Evolutionary conservation across 2,113 vertebrate species (phyloP).

Genomic region (Panurus biarmicus): DNA sequence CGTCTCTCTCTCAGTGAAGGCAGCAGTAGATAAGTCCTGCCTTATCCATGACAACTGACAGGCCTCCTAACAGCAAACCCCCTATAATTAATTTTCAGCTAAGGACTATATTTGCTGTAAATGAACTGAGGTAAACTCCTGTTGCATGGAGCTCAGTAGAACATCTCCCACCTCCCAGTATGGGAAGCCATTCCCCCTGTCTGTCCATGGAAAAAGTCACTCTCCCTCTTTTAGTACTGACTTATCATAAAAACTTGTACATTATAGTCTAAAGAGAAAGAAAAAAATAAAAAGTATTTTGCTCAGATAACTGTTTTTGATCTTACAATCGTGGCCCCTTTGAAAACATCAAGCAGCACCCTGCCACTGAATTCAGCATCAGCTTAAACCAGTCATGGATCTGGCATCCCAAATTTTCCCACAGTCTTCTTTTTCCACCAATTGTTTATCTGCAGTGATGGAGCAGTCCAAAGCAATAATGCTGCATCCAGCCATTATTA

Average conservation of each 20-base stretch:
- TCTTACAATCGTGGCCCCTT: not conserved
- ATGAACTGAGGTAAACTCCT: not conserved
- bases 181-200: not conserved
- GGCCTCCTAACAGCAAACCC: slow-evolving; percentile 9
- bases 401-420: not conserved
- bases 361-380: not conserved
- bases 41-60: slow-evolving; percentile 38
- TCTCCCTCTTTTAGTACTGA: not conserved
- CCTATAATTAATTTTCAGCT: slow-evolving; percentile 34
- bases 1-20: not conserved
- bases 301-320: not conserved
- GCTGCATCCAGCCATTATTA: not conserved
- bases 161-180: not conserved
- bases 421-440: not conserved
- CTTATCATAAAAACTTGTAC: not conserved
- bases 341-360: not conserved
- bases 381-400: not conserved
- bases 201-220: not conserved
- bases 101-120: slow-evolving; percentile 17
- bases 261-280: not conserved
- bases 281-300: not conserved
- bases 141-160: not conserved
- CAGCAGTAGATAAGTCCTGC: slow-evolving; percentile 22
- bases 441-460: not conserved
- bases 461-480: not conserved